phyloP scores from a whole-genome alignment of 2,888 invertebrate species.

The Tetanocera ferruginea region DNA sequence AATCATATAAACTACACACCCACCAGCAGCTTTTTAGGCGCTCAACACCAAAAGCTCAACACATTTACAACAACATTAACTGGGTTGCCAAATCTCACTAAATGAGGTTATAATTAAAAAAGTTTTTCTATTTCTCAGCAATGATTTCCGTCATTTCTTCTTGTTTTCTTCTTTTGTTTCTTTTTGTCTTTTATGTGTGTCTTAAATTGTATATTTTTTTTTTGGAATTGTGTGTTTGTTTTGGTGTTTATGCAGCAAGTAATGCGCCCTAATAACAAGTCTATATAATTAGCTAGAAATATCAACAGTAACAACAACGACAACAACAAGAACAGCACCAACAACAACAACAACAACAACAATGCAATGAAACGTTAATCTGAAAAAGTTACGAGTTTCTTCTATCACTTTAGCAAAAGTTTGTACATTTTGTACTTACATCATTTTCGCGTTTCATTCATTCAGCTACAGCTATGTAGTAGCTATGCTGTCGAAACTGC shows the following conservation, averaged over 20 bases:
- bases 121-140: slow-evolving; percentile 60
- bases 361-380: slow-evolving; percentile 13
- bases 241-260: neutral
- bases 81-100: slow-evolving; percentile 60
- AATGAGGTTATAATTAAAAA: slow-evolving; percentile 66
- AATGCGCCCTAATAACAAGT: slow-evolving; percentile 9
- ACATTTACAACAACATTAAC: slow-evolving; percentile 40
- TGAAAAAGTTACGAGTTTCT: slow-evolving; percentile 9
- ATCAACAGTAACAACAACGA: neutral
- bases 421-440: neutral
- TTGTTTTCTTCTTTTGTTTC: slow-evolving; percentile 37
- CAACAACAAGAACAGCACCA: neutral
- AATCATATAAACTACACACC: too few species aligned
- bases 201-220: neutral
- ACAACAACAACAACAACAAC: neutral
- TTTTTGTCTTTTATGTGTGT: neutral
- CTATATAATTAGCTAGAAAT: slow-evolving; percentile 24
- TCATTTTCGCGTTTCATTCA: neutral
- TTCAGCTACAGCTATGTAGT: neutral
- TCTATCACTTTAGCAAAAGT: neutral
- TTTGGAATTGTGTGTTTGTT: neutral
- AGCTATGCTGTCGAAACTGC: neutral
- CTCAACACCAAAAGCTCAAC: slow-evolving; percentile 17
- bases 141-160: neutral
- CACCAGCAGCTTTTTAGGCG: too few species aligned